Evolutionary conservation across 2,797 vertebrate species (phyloP), one percentile per base, ranked within the genome.

Genomic region (Sebastes trivittatus): DNA sequence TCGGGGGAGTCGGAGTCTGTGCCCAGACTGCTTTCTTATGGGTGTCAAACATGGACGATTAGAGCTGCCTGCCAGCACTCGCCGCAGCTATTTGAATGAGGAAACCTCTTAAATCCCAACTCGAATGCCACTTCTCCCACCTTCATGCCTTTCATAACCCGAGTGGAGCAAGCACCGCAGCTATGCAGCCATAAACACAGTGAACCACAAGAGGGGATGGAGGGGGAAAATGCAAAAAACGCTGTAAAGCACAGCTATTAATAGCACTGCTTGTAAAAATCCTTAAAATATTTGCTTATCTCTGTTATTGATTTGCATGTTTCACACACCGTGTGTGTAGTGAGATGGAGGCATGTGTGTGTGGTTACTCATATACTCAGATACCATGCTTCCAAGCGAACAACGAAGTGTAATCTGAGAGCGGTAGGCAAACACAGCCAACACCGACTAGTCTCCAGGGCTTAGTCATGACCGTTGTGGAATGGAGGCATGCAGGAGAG

Each of bases 371-470:
- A 52, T 36, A 63, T 20, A 67, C 63, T 76, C 61, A 8, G 49
- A 83, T 86, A 38, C 75, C 76, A 71, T 75, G 29, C 75, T 61
- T 82, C 29, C 70, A 18, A 23, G 67, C 16, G 18, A 88, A 87
- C 76, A 75, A 80, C 80, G 68, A 91, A 69, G 67, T 79, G 89
- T 79, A 93, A 92, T 70, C 36, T 65, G 88, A 94, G 86, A 75
- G 13, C 54, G 13, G 78, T 11, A 64, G 66, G 73, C 77, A 80
- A 86, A 88, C 81, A 80, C 58, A 68, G 77, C 84, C 87, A 82
- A 84, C 81, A 77, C 46, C 78, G 58, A 68, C 77, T 9, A 18
- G 87, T 78, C 77, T 84, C 82, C 29, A 11, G 62, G 81, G 81
- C 87, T 82, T 82, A 85, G 81, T 84, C 85, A 62, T 75, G 86